phyloP scores from a whole-genome alignment of 1,140 invertebrate genomes.

The Macrosteles quadrilineatus region DNA sequence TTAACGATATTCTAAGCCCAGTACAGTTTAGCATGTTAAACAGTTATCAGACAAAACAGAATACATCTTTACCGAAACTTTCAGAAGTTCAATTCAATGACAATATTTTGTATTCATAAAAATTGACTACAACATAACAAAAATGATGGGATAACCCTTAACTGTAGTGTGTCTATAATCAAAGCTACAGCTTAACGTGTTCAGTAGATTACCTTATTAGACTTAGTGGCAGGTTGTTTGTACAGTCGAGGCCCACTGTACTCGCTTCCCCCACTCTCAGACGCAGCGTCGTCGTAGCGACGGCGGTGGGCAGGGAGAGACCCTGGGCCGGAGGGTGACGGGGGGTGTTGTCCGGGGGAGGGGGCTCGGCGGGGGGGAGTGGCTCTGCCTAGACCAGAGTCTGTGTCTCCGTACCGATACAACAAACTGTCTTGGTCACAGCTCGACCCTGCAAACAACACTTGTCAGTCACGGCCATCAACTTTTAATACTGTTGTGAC shows the following conservation, averaged over 20 bases:
- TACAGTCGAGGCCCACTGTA: conserved; percentile 68
- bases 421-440: conserved; percentile 56
- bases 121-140: too few species aligned
- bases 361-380: conserved; percentile 78
- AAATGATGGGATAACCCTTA: too few species aligned
- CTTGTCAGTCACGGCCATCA: too few species aligned
- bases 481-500: too few species aligned
- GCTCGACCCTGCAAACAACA: conserved; percentile 50
- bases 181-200: too few species aligned
- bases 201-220: conserved; percentile 62
- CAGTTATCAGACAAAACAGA: too few species aligned
- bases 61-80: too few species aligned
- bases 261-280: conserved; percentile 68
- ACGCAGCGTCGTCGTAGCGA: conserved; percentile 79
- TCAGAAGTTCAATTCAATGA: too few species aligned
- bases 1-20: too few species aligned
- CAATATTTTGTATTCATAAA: too few species aligned
- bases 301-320: conserved; percentile 77
- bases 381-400: conserved; percentile 76
- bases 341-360: conserved; percentile 71
- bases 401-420: conserved; percentile 63
- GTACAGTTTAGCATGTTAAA: too few species aligned
- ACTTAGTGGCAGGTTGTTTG: conserved; percentile 94
- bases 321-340: conserved; percentile 73
- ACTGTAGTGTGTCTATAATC: too few species aligned